Base-by-base conservation (phyloP, 2,797 vertebrate genomes). In the Oreochromis grahami region DNA sequence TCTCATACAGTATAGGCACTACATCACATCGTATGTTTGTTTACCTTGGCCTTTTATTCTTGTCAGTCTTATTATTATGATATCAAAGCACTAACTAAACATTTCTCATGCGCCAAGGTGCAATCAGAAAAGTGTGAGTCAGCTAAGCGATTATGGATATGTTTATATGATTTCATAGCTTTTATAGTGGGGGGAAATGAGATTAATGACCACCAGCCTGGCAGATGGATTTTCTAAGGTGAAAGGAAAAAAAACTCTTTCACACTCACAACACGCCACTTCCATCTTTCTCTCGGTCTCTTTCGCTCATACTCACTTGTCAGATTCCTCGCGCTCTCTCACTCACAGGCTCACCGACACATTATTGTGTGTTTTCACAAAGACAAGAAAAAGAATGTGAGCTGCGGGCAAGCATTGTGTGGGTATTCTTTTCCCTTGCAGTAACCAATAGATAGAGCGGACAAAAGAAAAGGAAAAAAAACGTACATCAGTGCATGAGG, bases 341-440 rank as follows among this genome's bases (percentile, higher is more conserved):
- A 79, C 82, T 84, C 79, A 83, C 93, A 89, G 88, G 87, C 92
- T 92, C 89, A 84, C 84, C 77, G 26, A 92, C 93, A 94, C 93
- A 91, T 92, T 86, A 89, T 91, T 89, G 87, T 91, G 92, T 86
- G 88, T 91, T 92, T 92, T 92, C 84, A 86, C 90, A 88, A 90
- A 88, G 83, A 77, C 70, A 83, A 86, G 88, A 80, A 84, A 88
- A 91, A 83, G 86, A 93, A 86, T 86, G 83, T 83, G 86, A 86
- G 89, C 89, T 17, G 63, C 86, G 53, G 90, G 89, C 82, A 51
- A 76, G 84, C 86, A 81, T 56, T 58, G 83, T 79, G 78, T 83
- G 78, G 78, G 81, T 77, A 11, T 80, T 52, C 68, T 76, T 76
- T 87, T 88, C 85, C 79, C 72, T 88, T 29, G 26, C 81, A 77